These are phyloP conservation scores for Atractosteus spatula DNA, from an alignment of 2,113 vertebrate species.

Conservation along the genomic window DNA sequence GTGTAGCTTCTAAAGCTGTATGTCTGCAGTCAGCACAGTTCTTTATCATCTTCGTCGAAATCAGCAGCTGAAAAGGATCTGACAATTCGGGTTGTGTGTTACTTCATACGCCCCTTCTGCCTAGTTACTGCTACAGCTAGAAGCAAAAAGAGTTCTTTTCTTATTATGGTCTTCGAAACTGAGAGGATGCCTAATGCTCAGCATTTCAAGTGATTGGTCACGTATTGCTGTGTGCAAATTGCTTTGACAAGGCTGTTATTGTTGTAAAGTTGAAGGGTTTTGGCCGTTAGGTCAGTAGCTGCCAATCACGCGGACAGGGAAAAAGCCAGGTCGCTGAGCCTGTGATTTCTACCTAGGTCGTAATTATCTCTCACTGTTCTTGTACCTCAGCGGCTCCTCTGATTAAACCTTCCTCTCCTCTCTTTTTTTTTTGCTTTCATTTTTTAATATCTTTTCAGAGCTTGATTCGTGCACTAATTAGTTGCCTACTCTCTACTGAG, in stretches of 20 bases:
- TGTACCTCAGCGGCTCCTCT: conserved; percentile 71
- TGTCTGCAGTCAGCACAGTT: conserved; percentile 15
- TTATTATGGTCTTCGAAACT: conserved; percentile 36
- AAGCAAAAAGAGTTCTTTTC: conserved; percentile 39
- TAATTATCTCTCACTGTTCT: conserved; percentile 79
- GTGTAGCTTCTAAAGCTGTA: background rate
- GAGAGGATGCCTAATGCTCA: conserved; percentile 52
- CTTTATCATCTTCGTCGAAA: conserved; percentile 17
- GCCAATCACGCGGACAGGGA: conserved; percentile 70
- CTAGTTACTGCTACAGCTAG: conserved; percentile 42
- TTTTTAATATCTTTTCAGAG: conserved; percentile 75
- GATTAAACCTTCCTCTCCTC: conserved; percentile 81
- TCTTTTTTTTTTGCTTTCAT: conserved; percentile 2
- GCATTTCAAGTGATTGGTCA: conserved; percentile 64
- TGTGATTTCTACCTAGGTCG: conserved; percentile 77
- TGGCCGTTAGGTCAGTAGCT: conserved; percentile 70
- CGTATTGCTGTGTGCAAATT: conserved; percentile 69
- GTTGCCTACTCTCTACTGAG: conserved; percentile 82
- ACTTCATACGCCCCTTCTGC: conserved; percentile 62
- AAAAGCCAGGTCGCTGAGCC: conserved; percentile 68
- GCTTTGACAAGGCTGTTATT: conserved; percentile 70
- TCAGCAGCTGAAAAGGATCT: conserved; percentile 46
- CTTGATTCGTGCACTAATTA: conserved; percentile 85
- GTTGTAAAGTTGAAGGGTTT: conserved; percentile 73
- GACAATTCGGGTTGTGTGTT: conserved; percentile 35